A percentile compares a stretch with the other conserved stretches of the same genome.
Evolutionary conservation across 2,888 invertebrate species (phyloP).

Genomic region (Alviniconcha strummeri): DNA sequence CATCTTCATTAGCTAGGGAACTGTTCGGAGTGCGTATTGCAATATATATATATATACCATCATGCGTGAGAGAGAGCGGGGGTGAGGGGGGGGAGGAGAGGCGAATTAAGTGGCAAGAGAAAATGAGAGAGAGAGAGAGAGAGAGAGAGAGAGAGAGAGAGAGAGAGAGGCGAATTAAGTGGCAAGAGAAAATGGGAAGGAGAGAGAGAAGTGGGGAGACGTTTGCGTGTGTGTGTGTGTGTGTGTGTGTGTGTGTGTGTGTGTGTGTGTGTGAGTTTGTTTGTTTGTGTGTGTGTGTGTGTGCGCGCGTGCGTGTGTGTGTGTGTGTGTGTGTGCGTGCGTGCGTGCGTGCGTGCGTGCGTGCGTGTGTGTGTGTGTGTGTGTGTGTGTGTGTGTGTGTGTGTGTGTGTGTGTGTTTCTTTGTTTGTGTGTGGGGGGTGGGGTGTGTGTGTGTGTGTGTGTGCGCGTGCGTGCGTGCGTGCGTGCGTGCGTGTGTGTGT

Average conservation of each 20-base stretch:
- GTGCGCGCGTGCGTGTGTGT: slow-evolving; percentile 16
- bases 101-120: no score
- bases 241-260: neutral
- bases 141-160: no score
- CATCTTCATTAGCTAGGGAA: no score
- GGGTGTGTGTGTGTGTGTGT: slow-evolving; percentile 8
- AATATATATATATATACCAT: no score
- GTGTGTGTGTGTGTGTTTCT: slow-evolving; percentile 19
- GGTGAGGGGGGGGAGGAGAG: no score
- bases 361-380: neutral
- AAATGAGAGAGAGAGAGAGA: no score
- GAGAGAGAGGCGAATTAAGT: no score
- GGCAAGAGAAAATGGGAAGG: no score
- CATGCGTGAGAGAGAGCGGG: no score
- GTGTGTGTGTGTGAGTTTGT: slow-evolving; percentile 3
- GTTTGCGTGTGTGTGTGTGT: neutral
- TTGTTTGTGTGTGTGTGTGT: slow-evolving; percentile 4
- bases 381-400: neutral
- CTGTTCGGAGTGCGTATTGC: no score
- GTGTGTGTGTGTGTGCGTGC: slow-evolving; percentile 5
- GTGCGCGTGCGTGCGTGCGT: neutral
- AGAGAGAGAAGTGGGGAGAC: no score
- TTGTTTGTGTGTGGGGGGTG: slow-evolving; percentile 4
- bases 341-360: slow-evolving; percentile 5
- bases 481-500: neutral